A percentile compares a stretch with the other conserved stretches of the same genome.
Evolutionary conservation across 2,113 vertebrate species (phyloP).

Genomic region (Scatophagus argus): DNA sequence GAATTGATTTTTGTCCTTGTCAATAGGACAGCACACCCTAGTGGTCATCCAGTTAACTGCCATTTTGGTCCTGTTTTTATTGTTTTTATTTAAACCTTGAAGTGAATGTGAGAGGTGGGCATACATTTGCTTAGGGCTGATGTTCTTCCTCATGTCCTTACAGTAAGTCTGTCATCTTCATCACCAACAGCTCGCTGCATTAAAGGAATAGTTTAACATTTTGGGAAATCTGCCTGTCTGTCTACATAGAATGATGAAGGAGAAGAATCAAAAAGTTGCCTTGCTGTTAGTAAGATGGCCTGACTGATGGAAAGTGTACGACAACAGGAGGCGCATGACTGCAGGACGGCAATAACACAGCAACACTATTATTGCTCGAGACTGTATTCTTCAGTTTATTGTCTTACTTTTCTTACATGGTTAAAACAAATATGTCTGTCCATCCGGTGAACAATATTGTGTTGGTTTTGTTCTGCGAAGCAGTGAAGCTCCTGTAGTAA

Average conservation of each 20-base stretch:
- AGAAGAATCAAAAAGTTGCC: too few species aligned
- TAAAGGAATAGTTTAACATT: neutral
- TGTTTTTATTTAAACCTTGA: neutral
- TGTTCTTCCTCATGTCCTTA: too few species aligned
- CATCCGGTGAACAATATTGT: too few species aligned
- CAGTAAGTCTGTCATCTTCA: neutral
- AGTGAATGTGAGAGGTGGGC: neutral
- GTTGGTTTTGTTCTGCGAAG: neutral
- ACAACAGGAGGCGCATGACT: neutral
- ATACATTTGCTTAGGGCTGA: too few species aligned
- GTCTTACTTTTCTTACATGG: too few species aligned
- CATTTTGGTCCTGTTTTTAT: neutral
- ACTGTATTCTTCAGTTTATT: neutral
- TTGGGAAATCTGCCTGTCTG: neutral
- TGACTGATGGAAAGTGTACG: neutral
- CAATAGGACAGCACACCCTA: conserved; percentile 16
- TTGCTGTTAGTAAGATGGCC: too few species aligned
- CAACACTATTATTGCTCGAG: neutral
- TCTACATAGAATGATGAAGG: neutral
- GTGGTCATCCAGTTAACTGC: conserved; percentile 22
- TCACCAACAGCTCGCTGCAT: too few species aligned
- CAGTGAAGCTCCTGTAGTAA: neutral
- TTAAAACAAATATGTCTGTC: too few species aligned
- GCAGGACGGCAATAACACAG: neutral
- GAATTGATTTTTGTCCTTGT: neutral